Percentiles rank a stretch among this genome's conserved stretches.
These are phyloP conservation scores for Bryconaethiops microstoma DNA, from an alignment of 2,797 vertebrate genomes.

Conservation along the genomic window DNA sequence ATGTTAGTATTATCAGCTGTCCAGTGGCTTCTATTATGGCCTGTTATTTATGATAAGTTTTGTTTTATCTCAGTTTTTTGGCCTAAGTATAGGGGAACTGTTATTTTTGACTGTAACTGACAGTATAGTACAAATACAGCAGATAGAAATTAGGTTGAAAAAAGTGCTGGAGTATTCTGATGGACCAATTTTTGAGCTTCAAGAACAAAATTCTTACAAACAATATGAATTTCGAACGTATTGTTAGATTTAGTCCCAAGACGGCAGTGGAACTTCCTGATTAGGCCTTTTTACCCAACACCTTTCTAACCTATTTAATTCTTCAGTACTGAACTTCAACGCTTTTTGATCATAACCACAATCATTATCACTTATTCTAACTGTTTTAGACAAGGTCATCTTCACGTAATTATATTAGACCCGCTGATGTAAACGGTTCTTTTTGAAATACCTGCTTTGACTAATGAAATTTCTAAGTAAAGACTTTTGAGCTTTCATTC, in stretches of 20 bases:
- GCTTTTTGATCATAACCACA: background rate
- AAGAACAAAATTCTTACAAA: background rate
- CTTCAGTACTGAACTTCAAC: background rate
- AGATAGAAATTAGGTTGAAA: too few species aligned
- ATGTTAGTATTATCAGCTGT: background rate
- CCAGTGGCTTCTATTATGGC: background rate
- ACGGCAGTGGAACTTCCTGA: background rate
- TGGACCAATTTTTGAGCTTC: background rate
- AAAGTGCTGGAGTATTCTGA: background rate
- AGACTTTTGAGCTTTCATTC: slow-evolving; percentile 2
- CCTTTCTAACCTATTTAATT: background rate
- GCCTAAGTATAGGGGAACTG: background rate
- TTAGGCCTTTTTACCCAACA: slow-evolving; percentile 3
- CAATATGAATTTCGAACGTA: background rate
- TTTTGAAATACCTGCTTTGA: background rate
- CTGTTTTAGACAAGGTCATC: background rate
- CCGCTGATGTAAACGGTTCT: background rate
- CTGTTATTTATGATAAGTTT: too few species aligned
- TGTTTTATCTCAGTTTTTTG: background rate
- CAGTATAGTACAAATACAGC: background rate
- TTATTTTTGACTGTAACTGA: too few species aligned
- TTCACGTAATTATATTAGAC: background rate
- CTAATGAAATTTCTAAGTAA: background rate
- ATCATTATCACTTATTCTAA: background rate
- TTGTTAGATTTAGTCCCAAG: background rate